These are phyloP conservation scores for Nematostella vectensis DNA, from an alignment of 92 coral and sea anemone genomes.

Conservation along the genomic window DNA sequence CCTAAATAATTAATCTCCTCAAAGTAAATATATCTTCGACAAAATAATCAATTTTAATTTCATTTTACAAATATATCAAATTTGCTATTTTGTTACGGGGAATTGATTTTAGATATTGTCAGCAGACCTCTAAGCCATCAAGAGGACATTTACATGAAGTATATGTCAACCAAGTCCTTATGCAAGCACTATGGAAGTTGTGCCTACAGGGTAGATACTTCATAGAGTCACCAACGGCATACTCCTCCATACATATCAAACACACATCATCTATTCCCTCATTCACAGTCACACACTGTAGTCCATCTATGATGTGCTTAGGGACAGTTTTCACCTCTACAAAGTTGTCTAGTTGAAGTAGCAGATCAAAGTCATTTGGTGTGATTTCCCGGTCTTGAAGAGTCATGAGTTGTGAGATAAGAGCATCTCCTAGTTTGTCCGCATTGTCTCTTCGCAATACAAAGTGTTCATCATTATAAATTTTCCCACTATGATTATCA, in stretches of 20 bases:
- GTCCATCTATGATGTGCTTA: slow-evolving; percentile 29
- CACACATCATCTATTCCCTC: slow-evolving; percentile 32
- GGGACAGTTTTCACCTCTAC: slow-evolving; percentile 69
- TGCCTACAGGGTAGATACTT: slow-evolving; percentile 74
- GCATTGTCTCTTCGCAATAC: slow-evolving; percentile 28
- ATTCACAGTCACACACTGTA: slow-evolving; percentile 38
- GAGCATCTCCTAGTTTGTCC: slow-evolving; percentile 34
- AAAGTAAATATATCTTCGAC: too few species aligned
- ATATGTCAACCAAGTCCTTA: slow-evolving; percentile 62
- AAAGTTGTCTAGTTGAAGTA: slow-evolving; percentile 59
- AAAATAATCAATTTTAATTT: too few species aligned
- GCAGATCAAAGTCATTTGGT: slow-evolving; percentile 84
- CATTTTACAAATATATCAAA: too few species aligned
- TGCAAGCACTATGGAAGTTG: slow-evolving; percentile 68
- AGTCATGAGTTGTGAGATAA: slow-evolving; percentile 31
- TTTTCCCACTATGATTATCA: background rate
- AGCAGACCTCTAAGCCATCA: slow-evolving; percentile 65
- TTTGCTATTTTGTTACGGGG: too few species aligned
- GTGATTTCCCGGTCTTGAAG: slow-evolving; percentile 84
- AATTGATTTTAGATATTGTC: too few species aligned
- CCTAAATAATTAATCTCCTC: too few species aligned
- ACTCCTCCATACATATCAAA: slow-evolving; percentile 79
- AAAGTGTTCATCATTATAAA: slow-evolving; percentile 25
- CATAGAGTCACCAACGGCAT: slow-evolving; percentile 43
- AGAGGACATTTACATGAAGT: slow-evolving; percentile 82